Percentiles rank a stretch among this genome's conserved stretches.
These are phyloP conservation scores for Conomelus anceps DNA, from an alignment of 2,888 invertebrate genomes.

Conservation along the genomic window DNA sequence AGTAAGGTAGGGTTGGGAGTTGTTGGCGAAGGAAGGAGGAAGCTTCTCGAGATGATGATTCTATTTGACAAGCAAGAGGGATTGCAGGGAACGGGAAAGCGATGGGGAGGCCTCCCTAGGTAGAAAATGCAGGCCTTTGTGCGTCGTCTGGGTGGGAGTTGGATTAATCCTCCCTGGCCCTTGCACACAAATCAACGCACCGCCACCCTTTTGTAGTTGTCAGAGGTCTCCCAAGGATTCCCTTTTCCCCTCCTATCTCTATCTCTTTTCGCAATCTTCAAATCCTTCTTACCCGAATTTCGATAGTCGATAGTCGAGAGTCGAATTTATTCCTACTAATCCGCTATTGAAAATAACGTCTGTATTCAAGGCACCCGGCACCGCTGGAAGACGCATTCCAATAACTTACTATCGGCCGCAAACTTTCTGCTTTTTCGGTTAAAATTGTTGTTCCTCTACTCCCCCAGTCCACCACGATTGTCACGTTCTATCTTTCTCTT, in stretches of 20 bases:
- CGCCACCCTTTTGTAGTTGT: neutral
- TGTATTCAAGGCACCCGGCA: neutral
- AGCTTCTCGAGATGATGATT: neutral
- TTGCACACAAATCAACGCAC: neutral
- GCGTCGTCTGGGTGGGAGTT: neutral
- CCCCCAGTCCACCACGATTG: neutral
- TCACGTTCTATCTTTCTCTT: neutral
- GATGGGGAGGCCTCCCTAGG: neutral
- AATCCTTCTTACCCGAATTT: neutral
- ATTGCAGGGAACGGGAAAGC: neutral
- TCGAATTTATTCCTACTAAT: neutral
- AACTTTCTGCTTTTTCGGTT: neutral
- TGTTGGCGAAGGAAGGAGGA: neutral
- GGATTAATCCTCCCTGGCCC: neutral
- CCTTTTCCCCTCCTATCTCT: neutral
- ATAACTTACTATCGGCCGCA: neutral
- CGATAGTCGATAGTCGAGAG: neutral
- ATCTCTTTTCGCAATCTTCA: neutral
- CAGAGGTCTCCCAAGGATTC: neutral
- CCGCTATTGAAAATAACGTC: neutral
- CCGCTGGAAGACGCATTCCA: neutral
- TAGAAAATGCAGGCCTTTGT: neutral
- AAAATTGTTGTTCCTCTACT: neutral
- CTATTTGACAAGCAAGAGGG: neutral
- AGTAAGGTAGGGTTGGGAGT: neutral